Conservation (phyloP, 2,888 invertebrate species). For the Ashinkailepas kermadecensis region DNA sequence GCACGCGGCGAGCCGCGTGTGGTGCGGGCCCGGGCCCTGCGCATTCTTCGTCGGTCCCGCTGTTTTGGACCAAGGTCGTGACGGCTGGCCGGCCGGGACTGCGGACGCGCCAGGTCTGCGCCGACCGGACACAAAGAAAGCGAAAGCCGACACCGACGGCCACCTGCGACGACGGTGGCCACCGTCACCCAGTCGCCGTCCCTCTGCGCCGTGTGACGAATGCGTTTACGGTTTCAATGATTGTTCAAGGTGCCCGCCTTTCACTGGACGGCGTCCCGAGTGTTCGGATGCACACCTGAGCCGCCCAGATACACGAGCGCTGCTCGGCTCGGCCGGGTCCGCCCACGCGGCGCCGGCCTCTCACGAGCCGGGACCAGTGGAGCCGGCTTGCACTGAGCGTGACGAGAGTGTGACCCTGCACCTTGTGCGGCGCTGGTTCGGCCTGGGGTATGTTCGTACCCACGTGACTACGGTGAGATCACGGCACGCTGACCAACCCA, state of each 20-base stretch:
- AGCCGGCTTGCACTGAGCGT: not conserved
- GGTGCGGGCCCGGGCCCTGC: not conserved
- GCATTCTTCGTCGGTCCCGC: not conserved
- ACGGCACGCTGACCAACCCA: no score
- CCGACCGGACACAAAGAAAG: not conserved
- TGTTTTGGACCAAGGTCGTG: not conserved
- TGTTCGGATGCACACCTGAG: no score
- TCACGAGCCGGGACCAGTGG: not conserved
- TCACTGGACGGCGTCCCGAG: not conserved
- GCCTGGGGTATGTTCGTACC: no score
- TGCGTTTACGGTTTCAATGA: conserved; percentile 9
- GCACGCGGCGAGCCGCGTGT: no score
- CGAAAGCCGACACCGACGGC: not conserved
- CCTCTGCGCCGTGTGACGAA: not conserved
- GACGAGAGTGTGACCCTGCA: no score
- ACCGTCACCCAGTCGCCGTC: not conserved
- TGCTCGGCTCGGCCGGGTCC: not conserved
- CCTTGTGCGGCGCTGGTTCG: no score
- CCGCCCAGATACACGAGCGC: no score
- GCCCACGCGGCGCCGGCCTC: not conserved
- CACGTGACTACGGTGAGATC: no score
- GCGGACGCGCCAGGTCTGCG: no score
- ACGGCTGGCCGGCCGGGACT: not conserved
- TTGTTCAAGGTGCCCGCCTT: not conserved
- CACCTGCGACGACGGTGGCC: not conserved